A percentile compares a stretch with the other conserved stretches of the same genome.
These are phyloP conservation scores for Bucorvus abyssinicus DNA, from an alignment of 2,797 vertebrate species.

Conservation along the genomic window DNA sequence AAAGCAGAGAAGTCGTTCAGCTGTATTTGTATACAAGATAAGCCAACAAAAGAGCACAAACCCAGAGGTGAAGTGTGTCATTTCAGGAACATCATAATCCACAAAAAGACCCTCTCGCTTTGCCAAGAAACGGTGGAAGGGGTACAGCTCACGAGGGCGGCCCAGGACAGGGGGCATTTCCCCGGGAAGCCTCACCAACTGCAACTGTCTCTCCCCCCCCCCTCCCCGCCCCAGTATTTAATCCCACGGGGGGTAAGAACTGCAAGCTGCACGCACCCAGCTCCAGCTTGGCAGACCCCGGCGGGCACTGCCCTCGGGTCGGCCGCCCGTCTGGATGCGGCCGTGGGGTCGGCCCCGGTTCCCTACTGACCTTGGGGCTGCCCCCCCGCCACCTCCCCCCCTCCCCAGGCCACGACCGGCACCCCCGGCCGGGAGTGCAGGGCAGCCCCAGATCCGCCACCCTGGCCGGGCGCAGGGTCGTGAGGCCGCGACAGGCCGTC, in stretches of 20 bases:
- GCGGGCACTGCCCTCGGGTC: too few species aligned
- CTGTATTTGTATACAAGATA: background rate
- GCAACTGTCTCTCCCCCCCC: background rate
- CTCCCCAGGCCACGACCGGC: background rate
- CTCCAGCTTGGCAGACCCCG: background rate
- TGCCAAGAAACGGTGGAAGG: background rate
- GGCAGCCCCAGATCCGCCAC: background rate
- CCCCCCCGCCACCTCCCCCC: too few species aligned
- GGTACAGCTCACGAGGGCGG: background rate
- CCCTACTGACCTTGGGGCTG: background rate
- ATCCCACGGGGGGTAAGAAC: background rate
- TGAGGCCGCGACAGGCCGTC: background rate
- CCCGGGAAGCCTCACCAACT: background rate
- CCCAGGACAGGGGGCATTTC: background rate
- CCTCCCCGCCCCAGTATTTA: background rate
- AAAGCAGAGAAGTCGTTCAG: background rate
- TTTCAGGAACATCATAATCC: background rate
- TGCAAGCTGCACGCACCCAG: background rate
- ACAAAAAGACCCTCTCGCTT: background rate
- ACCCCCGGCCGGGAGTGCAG: too few species aligned
- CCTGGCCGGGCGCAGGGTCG: background rate
- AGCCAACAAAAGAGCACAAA: conserved; percentile 21
- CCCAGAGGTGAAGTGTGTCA: background rate
- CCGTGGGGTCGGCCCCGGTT: background rate
- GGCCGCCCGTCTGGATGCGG: background rate